Base-by-base conservation (phyloP, 1,140 invertebrate species). In the Neodiprion pinetum region DNA sequence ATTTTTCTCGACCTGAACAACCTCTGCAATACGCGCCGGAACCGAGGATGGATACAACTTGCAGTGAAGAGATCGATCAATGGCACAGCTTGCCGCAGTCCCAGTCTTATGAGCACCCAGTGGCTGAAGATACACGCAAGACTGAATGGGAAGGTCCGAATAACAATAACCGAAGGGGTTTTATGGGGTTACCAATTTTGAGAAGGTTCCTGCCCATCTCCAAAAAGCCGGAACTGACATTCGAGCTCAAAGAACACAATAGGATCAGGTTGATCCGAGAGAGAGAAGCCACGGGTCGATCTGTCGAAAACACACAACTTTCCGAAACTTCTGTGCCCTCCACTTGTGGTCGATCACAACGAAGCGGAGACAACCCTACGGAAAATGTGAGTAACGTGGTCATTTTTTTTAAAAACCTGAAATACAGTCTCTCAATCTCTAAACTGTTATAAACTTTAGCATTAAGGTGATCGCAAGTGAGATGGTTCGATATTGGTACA, bases 191-290 rank as follows among this genome's bases (percentile, higher is more conserved):
- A 49, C 73, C 73, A 10, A 67, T 77, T 9, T 47, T 75, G 1
- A 70, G 70, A 65, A 75, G 74, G 76, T 82, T 80, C 70, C 71
- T 81, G 11, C 82, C 81, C 1, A 71, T 76, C 23, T 80, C 75
- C 65, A 79, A 81, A 70, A 76, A 67, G 12, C 74, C 79, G 1
- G 77, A 76, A 70, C 77, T 83, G 49, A 79, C 81, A 21, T 72
- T 82, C 17, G 82, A 84, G 71, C 70, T 82, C 5, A 79, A 83
- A 61, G 65, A 68, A 49, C 78, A 80, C 7, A 82, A 83, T 50
- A 78, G 74, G 73, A 76, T 79, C 48, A 83, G 49, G 77, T 77
- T 78, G 28, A 81, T 82, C 67, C 67, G 67, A 8, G 78, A 82
- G 71, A 74, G 71, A 23, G 78, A 81, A 67, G 76, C 72, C 23